Conservation (phyloP, 1,140 invertebrate species). For the Zaprionus camerounensis region DNA sequence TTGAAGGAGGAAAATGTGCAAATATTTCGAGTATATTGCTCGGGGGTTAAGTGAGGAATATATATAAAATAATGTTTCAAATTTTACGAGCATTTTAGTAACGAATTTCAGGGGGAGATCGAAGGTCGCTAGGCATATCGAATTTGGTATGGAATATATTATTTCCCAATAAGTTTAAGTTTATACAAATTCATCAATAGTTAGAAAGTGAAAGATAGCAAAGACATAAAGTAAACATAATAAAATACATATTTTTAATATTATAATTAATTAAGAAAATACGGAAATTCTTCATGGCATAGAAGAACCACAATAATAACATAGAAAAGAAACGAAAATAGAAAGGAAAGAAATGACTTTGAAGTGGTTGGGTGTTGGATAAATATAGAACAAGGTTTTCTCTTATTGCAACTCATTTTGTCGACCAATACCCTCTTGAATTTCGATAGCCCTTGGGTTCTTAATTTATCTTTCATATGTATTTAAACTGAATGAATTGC, state of each 20-base stretch:
- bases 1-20: conserved; percentile 9
- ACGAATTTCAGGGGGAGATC: neutral
- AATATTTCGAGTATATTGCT: neutral
- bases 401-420: neutral
- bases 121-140: neutral
- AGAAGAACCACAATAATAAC: too few relatives aligned
- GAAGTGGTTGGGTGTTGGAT: neutral
- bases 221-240: neutral
- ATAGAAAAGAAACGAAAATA: too few relatives aligned
- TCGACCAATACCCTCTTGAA: neutral
- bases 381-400: neutral
- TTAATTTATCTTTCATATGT: neutral
- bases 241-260: neutral
- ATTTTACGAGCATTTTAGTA: neutral
- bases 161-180: neutral
- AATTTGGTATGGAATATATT: neutral
- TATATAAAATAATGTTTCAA: neutral
- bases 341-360: too few relatives aligned
- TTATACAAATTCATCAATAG: neutral
- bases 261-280: neutral
- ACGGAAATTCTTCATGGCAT: too few relatives aligned
- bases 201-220: neutral
- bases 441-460: neutral
- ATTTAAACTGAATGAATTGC: conserved; percentile 17
- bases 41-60: conserved; percentile 1